Conservation (phyloP, 2,797 vertebrate species). For the Moxostoma hubbsi region DNA sequence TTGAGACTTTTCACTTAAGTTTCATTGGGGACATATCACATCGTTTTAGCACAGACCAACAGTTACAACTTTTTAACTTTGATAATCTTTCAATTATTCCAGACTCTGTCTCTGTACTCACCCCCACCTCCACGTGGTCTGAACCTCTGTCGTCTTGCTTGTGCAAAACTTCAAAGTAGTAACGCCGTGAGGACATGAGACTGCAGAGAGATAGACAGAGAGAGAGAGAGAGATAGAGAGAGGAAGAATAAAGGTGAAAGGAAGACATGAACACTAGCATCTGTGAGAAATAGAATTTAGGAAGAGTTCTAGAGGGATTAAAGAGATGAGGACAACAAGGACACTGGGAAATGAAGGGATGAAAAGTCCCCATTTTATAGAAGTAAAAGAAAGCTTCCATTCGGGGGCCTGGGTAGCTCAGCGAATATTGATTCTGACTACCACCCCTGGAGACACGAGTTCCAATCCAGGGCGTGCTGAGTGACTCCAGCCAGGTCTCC, state of each 20-base stretch:
- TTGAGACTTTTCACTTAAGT: neutral
- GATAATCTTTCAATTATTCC: neutral
- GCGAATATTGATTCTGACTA: too few species aligned
- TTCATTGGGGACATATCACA: neutral
- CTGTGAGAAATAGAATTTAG: slow-evolving; percentile 12
- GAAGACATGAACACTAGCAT: slow-evolving; percentile 1
- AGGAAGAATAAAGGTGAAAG: slow-evolving; percentile 6
- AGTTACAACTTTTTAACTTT: neutral
- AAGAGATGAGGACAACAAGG: slow-evolving; percentile 7
- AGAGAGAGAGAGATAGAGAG: slow-evolving; percentile 2
- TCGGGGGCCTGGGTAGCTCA: too few species aligned
- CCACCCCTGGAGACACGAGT: too few species aligned
- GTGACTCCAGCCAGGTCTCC: too few species aligned
- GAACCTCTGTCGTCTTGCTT: slow-evolving; percentile 87
- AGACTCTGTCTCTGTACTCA: slow-evolving; percentile 69
- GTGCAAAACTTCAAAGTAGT: slow-evolving; percentile 89
- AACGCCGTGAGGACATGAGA: slow-evolving; percentile 80
- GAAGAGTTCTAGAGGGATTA: slow-evolving; percentile 26
- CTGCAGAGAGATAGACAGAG: slow-evolving; percentile 59
- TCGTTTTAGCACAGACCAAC: neutral
- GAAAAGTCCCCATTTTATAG: neutral
- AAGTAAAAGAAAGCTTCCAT: too few species aligned
- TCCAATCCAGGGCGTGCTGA: too few species aligned
- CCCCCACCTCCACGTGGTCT: slow-evolving; percentile 88
- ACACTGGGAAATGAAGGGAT: neutral